Evolutionary conservation across 2,888 invertebrate genomes (phyloP), one percentile per base, ranked within the genome.

Genomic region (Thecocarcelia acutangulata): DNA sequence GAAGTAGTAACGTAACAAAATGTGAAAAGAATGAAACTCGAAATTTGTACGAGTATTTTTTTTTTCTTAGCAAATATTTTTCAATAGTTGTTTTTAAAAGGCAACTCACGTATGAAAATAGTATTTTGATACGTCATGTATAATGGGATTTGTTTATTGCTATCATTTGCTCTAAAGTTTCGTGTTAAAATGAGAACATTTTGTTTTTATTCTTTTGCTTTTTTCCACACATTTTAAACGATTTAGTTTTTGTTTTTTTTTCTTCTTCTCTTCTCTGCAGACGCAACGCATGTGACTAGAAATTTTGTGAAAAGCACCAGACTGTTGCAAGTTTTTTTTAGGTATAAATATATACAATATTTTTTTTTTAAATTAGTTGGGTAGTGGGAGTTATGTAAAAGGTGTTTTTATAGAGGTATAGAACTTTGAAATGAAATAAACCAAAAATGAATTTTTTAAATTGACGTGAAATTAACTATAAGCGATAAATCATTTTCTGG

Each of bases 71-170:
- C 64, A 24, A 64, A n/a, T 21, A 61, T 54, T 75, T 52, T 66
- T 40, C 40, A n/a, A 66, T 58, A 58, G 64, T 48, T 48, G 21
- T 33, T 78, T 84, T 88, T 85, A 85, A 85, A 84, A 89, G 84
- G 88, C 89, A 85, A 84, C 86, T 87, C 88, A 88, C 88, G 89
- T 88, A 88, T 87, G 86, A 86, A 86, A 86, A 86, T 86, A 85
- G 88, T 85, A 85, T 88, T 88, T 89, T 89, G 88, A 88, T 88
- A 88, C 87, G 85, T 86, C 88, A 87, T 89, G 87, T 89, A 89
- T 88, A 88, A 89, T 89, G 87, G 88, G 88, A 88, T 89, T 88
- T 88, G 89, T 88, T 88, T 88, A 89, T 89, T 89, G 89, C 87
- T 87, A 88, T 88, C 88, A 89, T 88, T 89, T 89, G 88, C 85